These are phyloP conservation scores for Mellivora capensis DNA, from an alignment of 2,113 vertebrate genomes.

Conservation along the genomic window DNA sequence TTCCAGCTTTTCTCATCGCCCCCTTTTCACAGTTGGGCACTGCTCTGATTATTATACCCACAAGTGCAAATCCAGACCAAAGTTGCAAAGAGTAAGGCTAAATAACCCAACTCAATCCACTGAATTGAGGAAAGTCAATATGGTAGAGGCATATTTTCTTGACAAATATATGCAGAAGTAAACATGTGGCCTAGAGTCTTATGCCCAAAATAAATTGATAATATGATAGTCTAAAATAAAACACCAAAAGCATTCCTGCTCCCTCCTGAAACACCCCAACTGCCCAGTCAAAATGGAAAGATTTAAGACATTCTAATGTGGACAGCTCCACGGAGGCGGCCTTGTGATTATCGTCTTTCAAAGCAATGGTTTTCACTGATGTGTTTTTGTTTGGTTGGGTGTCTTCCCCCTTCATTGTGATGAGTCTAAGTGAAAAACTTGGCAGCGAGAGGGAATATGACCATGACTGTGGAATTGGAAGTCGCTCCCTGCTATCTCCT, in stretches of 20 bases:
- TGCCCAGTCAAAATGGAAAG: neutral
- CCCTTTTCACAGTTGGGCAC: neutral
- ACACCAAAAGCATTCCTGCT: neutral
- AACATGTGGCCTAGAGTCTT: neutral
- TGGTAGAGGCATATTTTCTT: neutral
- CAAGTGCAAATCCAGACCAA: constrained; percentile 1
- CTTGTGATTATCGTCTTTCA: constrained; percentile 25
- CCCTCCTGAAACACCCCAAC: neutral
- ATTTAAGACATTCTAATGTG: neutral
- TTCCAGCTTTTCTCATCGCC: neutral
- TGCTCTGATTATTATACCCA: neutral
- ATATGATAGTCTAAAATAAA: neutral
- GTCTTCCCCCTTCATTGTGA: neutral
- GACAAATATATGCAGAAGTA: neutral
- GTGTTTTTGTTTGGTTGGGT: constrained; percentile 38
- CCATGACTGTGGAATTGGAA: neutral
- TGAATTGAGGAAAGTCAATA: neutral
- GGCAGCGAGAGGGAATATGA: neutral
- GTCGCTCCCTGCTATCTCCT: neutral
- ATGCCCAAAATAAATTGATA: neutral
- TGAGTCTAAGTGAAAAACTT: neutral
- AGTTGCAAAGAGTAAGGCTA: neutral
- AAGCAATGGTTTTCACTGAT: constrained; percentile 42
- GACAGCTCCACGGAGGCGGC: neutral
- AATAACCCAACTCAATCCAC: neutral